Evolutionary conservation across 2,113 vertebrate genomes (phyloP).

Genomic region (Leucoraja erinaceus): DNA sequence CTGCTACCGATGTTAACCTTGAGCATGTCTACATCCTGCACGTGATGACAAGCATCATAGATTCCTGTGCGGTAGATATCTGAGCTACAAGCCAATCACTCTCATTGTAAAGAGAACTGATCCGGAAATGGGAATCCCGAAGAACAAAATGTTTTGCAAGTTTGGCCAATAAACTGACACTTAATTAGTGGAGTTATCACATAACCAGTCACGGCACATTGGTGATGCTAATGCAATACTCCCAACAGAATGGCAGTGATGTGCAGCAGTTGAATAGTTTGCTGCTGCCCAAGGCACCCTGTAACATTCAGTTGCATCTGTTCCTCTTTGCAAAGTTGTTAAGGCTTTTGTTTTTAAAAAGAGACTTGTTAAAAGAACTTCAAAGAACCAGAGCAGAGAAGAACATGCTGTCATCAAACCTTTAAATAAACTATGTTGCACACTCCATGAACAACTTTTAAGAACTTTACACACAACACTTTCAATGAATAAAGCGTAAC

Average conservation of each 20-base stretch:
- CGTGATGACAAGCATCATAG: not conserved
- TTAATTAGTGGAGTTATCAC: no score
- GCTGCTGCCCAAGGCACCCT: not conserved
- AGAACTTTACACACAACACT: conserved; percentile 52
- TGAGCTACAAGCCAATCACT: not conserved
- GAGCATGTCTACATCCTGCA: no score
- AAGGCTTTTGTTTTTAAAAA: not conserved
- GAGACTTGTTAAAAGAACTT: no score
- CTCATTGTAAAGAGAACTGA: not conserved
- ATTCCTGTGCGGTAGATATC: not conserved
- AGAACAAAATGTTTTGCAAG: not conserved
- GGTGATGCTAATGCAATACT: not conserved
- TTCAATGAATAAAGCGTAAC: conserved; percentile 53
- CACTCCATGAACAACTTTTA: conserved; percentile 51
- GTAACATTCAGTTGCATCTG: not conserved
- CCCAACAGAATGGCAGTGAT: not conserved
- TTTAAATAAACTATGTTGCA: conserved; percentile 60
- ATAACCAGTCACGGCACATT: not conserved
- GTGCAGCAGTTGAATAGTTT: not conserved
- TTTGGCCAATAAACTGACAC: not conserved
- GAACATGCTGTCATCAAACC: conserved; percentile 46
- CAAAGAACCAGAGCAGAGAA: conserved; percentile 48
- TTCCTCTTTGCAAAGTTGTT: not conserved
- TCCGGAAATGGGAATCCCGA: not conserved
- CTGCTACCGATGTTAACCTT: no score